Percentiles rank a stretch among this genome's conserved stretches.
Evolutionary conservation across 2,888 invertebrate genomes (phyloP).

Genomic region (Callyntrura guangdongensis): DNA sequence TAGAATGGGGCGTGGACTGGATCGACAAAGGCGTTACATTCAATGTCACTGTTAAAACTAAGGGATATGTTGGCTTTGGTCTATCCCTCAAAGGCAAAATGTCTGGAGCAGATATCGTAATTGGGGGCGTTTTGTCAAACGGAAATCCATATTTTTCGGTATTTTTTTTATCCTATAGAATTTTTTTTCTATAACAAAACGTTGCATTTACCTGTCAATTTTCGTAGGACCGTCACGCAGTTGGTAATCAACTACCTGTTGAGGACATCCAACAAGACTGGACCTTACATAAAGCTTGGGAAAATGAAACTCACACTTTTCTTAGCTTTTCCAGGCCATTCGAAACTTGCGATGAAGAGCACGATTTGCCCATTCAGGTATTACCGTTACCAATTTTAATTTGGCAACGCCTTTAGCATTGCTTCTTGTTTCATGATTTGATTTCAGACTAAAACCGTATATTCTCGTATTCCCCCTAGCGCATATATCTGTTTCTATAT

Average conservation of each 20-base stretch:
- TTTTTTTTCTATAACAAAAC: background rate
- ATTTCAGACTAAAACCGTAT: too few species aligned
- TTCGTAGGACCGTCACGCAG: constrained; percentile 35
- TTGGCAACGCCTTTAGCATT: too few species aligned
- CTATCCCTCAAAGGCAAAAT: constrained; percentile 49
- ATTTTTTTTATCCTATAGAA: background rate
- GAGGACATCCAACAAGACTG: constrained; percentile 51
- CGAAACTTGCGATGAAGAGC: constrained; percentile 63
- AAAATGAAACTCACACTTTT: constrained; percentile 50
- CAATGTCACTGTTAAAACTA: constrained; percentile 47
- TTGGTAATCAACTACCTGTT: constrained; percentile 16
- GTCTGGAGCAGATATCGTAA: constrained; percentile 64
- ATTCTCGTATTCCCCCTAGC: background rate
- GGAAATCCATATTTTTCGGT: constrained; percentile 61
- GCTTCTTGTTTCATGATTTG: too few species aligned
- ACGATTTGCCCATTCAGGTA: constrained; percentile 51
- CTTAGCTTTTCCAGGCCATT: constrained; percentile 52
- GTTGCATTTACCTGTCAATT: too few species aligned
- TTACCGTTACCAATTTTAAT: background rate
- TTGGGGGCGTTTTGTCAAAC: constrained; percentile 40
- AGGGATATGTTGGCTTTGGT: constrained; percentile 60
- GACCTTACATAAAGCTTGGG: constrained; percentile 40
- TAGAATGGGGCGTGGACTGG: constrained; percentile 61
- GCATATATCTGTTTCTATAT: background rate
- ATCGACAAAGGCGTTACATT: constrained; percentile 1